These are phyloP conservation scores for Chymomyza caudatula DNA, from an alignment of 2,888 invertebrate genomes.

Conservation along the genomic window DNA sequence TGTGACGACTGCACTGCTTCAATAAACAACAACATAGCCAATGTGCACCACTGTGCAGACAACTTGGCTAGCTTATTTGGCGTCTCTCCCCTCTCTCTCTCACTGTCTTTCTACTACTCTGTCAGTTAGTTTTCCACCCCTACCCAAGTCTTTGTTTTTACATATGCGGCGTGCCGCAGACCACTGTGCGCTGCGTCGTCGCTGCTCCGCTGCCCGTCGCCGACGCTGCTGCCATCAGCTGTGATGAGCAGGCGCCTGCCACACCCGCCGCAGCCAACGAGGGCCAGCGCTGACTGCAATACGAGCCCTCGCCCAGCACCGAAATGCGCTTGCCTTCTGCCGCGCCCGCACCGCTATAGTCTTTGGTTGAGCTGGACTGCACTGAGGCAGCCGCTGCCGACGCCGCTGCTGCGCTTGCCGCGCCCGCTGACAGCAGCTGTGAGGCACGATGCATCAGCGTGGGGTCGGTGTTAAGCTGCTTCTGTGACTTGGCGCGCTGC, in stretches of 20 bases:
- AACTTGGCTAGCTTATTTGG: slow-evolving; percentile 59
- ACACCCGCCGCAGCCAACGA: slow-evolving; percentile 73
- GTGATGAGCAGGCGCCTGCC: slow-evolving; percentile 68
- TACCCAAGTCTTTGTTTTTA: slow-evolving; percentile 62
- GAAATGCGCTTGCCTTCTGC: slow-evolving; percentile 77
- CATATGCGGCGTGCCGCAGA: slow-evolving; percentile 78
- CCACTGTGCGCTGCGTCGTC: slow-evolving; percentile 71
- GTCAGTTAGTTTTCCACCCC: slow-evolving; percentile 21
- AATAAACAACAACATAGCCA: slow-evolving; percentile 39
- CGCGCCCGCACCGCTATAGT: slow-evolving; percentile 48
- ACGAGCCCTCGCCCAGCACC: slow-evolving; percentile 77
- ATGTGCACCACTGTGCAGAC: neutral
- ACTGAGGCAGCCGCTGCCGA: slow-evolving; percentile 28
- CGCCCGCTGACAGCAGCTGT: slow-evolving; percentile 77
- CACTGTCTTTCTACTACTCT: neutral
- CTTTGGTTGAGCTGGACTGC: slow-evolving; percentile 59
- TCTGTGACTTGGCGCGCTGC: slow-evolving; percentile 85
- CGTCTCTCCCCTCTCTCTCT: slow-evolving; percentile 51
- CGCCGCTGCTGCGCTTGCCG: slow-evolving; percentile 64
- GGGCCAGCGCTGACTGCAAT: slow-evolving; percentile 78
- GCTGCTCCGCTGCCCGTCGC: slow-evolving; percentile 60
- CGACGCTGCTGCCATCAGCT: slow-evolving; percentile 65
- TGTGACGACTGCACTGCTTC: slow-evolving; percentile 66
- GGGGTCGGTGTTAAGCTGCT: slow-evolving; percentile 90
- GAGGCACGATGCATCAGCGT: slow-evolving; percentile 82